Base-by-base conservation (phyloP, 2,888 invertebrate species). In the Metallyticus violacea region DNA sequence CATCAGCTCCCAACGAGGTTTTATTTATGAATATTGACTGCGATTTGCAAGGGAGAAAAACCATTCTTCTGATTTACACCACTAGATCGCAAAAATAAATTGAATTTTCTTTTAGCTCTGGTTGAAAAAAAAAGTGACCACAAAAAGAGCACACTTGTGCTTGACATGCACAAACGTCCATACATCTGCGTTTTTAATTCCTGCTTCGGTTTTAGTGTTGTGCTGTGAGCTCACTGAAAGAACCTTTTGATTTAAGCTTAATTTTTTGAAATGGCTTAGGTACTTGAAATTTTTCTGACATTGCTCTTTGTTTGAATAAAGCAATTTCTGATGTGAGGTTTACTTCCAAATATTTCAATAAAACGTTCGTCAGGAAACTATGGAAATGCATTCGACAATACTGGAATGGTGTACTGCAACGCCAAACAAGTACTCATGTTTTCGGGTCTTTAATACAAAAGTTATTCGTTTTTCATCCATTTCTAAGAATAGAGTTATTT, bases 41-140 rank as follows among this genome's bases (percentile, higher is more conserved):
- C 40, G 40, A 62, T 9, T 62, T 62, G 40, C 81, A 30, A 81
- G 29, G 40, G 40, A 81, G 7, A 81, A 26, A 81, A 30, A 26
- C 25, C 29, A 81, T 81, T 81, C 30, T 81, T 81, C 30, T 30
- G 25, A 81, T 81, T 30, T 30, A 81, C 28, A 81, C 40, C 30
- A 81, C 29, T 29, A 40, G 81, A 81, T 81, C 81, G 81, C 27
- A 81, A 30, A n/a, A 30, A 81, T 81, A 81, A 81, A 81, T 81
- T 81, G 81, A 29, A 81, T 30, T n/a, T 81, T 15, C 29, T 62
- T 62, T 62, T 62, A 62, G 40, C 40, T 4, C 15, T 9, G 15
- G 9, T 62, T 62, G 15, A 62, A 62, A 62, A 15, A 62, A 62
- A 15, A 62, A 62, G 22, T 62, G 40, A 62, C 40, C 40, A 62